Conservation (phyloP, 2,888 invertebrate genomes). For the Zygothrica quintamaculata region DNA sequence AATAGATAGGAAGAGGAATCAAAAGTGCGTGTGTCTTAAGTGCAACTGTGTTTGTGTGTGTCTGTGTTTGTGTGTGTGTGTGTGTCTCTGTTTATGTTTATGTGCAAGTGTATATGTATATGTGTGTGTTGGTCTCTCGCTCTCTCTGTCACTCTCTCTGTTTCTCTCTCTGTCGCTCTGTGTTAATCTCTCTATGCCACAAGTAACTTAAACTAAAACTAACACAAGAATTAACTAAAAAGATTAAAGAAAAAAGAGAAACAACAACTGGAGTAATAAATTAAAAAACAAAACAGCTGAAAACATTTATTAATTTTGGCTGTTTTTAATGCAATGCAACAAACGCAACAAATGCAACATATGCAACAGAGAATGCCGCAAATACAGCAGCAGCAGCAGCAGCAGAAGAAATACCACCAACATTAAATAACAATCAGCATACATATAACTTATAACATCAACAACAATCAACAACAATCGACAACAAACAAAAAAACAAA, state of each 20-base stretch:
- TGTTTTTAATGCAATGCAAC: slow-evolving; percentile 30
- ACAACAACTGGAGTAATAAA: not conserved
- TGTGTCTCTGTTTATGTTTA: not conserved
- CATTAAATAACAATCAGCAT: not conserved
- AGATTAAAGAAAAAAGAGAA: slow-evolving; percentile 5
- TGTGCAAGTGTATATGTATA: slow-evolving; percentile 3
- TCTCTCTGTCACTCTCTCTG: too few relatives aligned
- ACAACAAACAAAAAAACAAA: slow-evolving; percentile 9
- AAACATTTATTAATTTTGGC: slow-evolving; percentile 12
- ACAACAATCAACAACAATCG: slow-evolving; percentile 10
- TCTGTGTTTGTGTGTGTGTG: slow-evolving; percentile 2
- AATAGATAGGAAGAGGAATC: slow-evolving; percentile 3
- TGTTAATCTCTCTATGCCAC: too few relatives aligned
- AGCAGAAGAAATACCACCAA: slow-evolving; percentile 6
- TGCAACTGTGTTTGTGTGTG: slow-evolving; percentile 16
- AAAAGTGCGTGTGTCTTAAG: slow-evolving; percentile 21
- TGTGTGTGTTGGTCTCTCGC: slow-evolving; percentile 4
- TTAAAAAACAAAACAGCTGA: not conserved
- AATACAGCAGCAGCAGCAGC: slow-evolving; percentile 28
- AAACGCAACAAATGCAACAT: slow-evolving; percentile 36
- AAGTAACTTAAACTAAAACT: not conserved
- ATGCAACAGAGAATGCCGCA: too few relatives aligned
- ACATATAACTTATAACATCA: slow-evolving; percentile 13
- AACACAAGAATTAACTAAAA: slow-evolving; percentile 10
- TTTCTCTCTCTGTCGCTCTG: too few relatives aligned